These are phyloP conservation scores for Cremastobaeus sp. DNA, from an alignment of 2,888 invertebrate genomes.

Conservation along the genomic window DNA sequence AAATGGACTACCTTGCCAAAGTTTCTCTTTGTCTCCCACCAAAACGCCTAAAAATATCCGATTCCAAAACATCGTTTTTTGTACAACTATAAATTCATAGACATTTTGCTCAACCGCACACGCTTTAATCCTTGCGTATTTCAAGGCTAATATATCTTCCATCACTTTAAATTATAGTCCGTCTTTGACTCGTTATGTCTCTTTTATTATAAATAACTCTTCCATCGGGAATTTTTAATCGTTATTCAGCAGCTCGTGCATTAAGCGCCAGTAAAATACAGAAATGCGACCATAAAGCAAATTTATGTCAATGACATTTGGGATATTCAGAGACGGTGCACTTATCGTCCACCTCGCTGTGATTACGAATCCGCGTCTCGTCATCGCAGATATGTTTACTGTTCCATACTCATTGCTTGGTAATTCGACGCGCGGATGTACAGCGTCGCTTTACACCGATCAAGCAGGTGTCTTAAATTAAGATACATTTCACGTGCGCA, in stretches of 20 bases:
- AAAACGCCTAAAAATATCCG: no score
- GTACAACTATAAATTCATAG: no score
- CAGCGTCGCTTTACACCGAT: slow-evolving; percentile 20
- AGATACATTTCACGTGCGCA: slow-evolving; percentile 4
- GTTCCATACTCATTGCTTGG: slow-evolving; percentile 30
- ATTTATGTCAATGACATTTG: slow-evolving; percentile 49
- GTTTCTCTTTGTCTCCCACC: no score
- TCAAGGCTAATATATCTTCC: background rate
- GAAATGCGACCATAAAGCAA: slow-evolving; percentile 29
- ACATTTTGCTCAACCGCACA: no score
- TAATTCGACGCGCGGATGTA: slow-evolving; percentile 37
- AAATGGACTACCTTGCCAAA: no score
- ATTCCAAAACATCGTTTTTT: no score
- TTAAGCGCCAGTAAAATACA: slow-evolving; percentile 35
- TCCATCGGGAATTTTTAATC: slow-evolving; percentile 27
- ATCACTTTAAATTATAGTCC: background rate
- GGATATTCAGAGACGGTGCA: slow-evolving; percentile 33
- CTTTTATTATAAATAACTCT: slow-evolving; percentile 31
- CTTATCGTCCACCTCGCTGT: slow-evolving; percentile 7
- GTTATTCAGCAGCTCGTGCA: slow-evolving; percentile 22
- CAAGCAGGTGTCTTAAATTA: slow-evolving; percentile 35
- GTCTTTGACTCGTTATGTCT: background rate
- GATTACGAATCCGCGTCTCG: slow-evolving; percentile 34
- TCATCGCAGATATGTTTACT: slow-evolving; percentile 31
- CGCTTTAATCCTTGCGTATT: background rate